Evolutionary conservation across 2,888 invertebrate genomes (phyloP).

Genomic region (Drosophila borealis): DNA sequence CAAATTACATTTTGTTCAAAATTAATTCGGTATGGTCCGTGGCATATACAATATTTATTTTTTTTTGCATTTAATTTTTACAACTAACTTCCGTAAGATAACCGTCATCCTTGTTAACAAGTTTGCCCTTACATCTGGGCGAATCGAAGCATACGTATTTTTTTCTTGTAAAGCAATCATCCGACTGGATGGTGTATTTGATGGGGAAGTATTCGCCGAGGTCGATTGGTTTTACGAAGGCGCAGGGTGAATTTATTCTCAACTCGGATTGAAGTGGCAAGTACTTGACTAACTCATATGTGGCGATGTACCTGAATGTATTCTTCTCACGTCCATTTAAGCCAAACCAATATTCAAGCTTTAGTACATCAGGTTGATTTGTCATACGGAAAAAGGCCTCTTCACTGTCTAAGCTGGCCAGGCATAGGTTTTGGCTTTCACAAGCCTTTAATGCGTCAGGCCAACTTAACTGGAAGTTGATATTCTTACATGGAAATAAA

Average conservation of each 20-base stretch:
- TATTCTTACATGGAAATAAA: not conserved
- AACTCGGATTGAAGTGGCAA: not conserved
- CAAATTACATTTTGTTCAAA: not conserved
- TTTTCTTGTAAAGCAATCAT: not conserved
- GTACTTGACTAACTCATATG: not conserved
- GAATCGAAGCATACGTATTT: not conserved
- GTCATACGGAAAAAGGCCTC: not conserved
- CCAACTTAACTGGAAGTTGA: not conserved
- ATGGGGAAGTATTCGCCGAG: no score
- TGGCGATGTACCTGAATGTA: not conserved
- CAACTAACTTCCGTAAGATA: not conserved
- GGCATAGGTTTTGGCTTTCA: not conserved
- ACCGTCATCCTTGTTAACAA: not conserved
- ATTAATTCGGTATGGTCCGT: conserved; percentile 7
- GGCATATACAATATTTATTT: not conserved
- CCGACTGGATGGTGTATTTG: not conserved
- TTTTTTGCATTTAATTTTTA: not conserved
- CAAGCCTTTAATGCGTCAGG: not conserved
- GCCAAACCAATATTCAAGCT: conserved; percentile 3
- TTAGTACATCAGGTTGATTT: not conserved
- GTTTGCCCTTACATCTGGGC: not conserved
- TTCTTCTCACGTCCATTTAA: not conserved
- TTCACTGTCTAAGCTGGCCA: not conserved
- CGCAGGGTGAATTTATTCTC: not conserved
- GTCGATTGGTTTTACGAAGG: not conserved